phyloP scores from a whole-genome alignment of 2,113 vertebrate species.

The Rhinoderma darwinii region DNA sequence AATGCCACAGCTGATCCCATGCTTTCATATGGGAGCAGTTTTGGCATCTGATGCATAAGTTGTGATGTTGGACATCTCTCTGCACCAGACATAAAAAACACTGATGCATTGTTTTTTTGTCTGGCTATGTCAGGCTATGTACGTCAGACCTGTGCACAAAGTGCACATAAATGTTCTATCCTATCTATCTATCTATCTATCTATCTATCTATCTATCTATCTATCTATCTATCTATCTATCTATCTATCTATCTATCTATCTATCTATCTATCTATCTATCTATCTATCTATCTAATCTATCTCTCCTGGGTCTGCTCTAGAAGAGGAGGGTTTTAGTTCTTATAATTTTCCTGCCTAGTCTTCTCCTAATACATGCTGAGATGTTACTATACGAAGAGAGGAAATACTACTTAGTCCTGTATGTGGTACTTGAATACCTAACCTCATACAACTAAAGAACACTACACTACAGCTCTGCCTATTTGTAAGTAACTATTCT shows the following conservation, averaged over 20 bases:
- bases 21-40: no score
- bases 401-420: not conserved
- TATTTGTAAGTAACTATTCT: constrained; percentile 10
- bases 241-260: not conserved
- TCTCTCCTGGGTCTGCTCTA: not conserved
- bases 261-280: not conserved
- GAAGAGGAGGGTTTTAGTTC: not conserved
- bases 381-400: not conserved
- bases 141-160: no score
- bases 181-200: not conserved
- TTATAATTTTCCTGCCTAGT: not conserved
- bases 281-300: no score
- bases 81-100: no score
- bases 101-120: no score
- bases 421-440: not conserved
- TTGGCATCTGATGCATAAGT: no score
- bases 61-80: no score
- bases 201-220: no score
- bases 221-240: no score
- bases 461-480: not conserved
- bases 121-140: no score
- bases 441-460: not conserved
- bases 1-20: no score
- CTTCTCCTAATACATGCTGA: not conserved
- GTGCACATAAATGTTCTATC: no score